Base-by-base conservation (phyloP, 2,888 invertebrate genomes). In the Stenoptilia bipunctidactyla region DNA sequence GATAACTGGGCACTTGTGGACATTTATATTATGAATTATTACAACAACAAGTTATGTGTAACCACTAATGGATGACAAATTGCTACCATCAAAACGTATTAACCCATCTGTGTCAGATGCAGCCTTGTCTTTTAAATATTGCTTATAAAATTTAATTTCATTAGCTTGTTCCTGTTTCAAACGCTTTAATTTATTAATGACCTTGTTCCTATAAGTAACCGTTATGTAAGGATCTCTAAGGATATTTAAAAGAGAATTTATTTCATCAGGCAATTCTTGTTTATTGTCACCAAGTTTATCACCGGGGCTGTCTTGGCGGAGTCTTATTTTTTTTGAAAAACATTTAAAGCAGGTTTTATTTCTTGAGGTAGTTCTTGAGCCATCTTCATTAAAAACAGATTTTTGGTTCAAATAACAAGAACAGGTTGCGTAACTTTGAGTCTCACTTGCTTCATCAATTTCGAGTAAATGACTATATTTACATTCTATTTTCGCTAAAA, bases 401-500 rank as follows among this genome's bases (percentile, higher is more conserved):
- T 75, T 82, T 44, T 58, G 75, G 27, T 71, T 75, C 1, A 49
- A 42, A 39, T 45, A 47, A 49, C 79, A 80, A 1, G 50, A 48
- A 46, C 80, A 83, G 40, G 58, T 53, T 6, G 46, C 41, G 15
- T 56, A 51, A 34, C 38, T 15, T 34, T 43, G 44, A 5, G 38
- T 30, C 20, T 20, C 4, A 1, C 42, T 42, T 15, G 43, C 35
- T 36, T 53, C 51, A 27, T 56, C 45, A 1, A 67, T 44, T 30
- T 67, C 48, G 15, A 82, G 48, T 48, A 80, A 64, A 56, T 77
- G 71, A 0, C 82, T 75, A 56, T 82, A 82, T 46, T 79, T 82
- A 0, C 43, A 39, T 52, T 82, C 77, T 15, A 83, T 75, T 48
- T 63, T 79, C 10, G 50, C 53, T 4, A 82, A 53, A 40, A 80